Evolutionary conservation across 2,113 vertebrate species (phyloP), one percentile per base, ranked within the genome.

Genomic region (Aspidoscelis tigris): DNA sequence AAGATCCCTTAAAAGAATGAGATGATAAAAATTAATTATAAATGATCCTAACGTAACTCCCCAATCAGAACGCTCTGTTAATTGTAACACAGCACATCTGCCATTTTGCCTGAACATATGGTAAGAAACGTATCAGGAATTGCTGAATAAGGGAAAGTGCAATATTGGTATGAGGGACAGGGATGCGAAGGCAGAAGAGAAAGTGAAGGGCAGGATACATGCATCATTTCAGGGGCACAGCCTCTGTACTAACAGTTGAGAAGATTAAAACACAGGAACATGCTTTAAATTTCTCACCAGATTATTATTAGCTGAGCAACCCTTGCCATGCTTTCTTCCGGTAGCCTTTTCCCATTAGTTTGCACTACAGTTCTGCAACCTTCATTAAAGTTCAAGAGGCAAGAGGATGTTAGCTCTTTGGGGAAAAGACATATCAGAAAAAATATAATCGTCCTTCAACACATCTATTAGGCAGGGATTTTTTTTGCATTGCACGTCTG

Each of bases 11-110:
- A 81, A 86, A 33, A 1, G 0, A 86, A 82, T 0, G 7, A 2
- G 80, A 76, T 22, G 76, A 76, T 33, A 66, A 68, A 85, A 87
- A 83, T 82, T 75, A 70, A 85, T 85, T 82, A 76, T 76, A 47
- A 84, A 76, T 83, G 85, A 81, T 79, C 88, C 90, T 39, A 88
- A 39, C 26, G 79, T 79, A 76, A 87, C 65, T 72, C 68, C 70
- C 72, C 87, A 89, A 82, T 84, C 69, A 64, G 66, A 82, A 90
- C 50, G 78, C 80, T 84, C 26, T 69, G 64, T 58, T 91, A 91
- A 92, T 88, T 89, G 66, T 91, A 88, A 88, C 82, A 84, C n/a
- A 0, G 1, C 50, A 61, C 88, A 90, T 91, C 86, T 87, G 91
- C 83, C 86, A 39, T 88, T 85, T 82, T 81, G 61, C 47, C 76